Base-by-base conservation (phyloP, 64 coral and sea anemone species). In the Montipora sp. region DNA sequence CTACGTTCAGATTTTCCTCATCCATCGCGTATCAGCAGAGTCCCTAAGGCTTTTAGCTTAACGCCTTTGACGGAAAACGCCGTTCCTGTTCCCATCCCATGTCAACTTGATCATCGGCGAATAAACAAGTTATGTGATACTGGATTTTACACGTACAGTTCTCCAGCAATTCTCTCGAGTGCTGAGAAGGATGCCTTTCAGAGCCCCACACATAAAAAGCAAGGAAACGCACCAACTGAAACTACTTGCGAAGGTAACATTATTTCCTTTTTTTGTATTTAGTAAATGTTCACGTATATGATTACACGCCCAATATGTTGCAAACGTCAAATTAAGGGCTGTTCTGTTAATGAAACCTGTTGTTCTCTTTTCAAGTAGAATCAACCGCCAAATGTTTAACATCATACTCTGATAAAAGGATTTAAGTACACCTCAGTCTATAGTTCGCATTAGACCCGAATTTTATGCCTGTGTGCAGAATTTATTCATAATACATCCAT, bases 1-100 rank as follows among this genome's bases (percentile, higher is more conserved):
- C 82, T 85, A 47, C 82, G 82, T 22, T 85, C 82, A 20, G 82
- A 85, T 63, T 85, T 85, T 20, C 82, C 82, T 14, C 82, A 47
- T 71, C 82, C 82, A 50, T 85, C 82, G 2, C 82, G 65, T 3
- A 85, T 85, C 15, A 85, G 36, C 44, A 69, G 21, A 49, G 43
- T 46, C 5, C 82, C 82, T 2, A 85, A 43, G 45, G 16, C 21
- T 20, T 12, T 85, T 10, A 16, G 65, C 9, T 1, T 85, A 11
- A 16, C 36, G 16, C 47, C 61, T 48, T 10, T 68, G 5, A 9
- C 3, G 16, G 46, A 50, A 20, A 23, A 27, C n/a, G 18, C 43
- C 1, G 45, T 85, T 48, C 82, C 82, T n/a, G 68, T 85, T 19
- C 45, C 82, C 20, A 11, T 85, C 7, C 24, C 59, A 71, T 85